Evolutionary conservation across 2,113 vertebrate genomes (phyloP).

Genomic region (Nanorana parkeri): DNA sequence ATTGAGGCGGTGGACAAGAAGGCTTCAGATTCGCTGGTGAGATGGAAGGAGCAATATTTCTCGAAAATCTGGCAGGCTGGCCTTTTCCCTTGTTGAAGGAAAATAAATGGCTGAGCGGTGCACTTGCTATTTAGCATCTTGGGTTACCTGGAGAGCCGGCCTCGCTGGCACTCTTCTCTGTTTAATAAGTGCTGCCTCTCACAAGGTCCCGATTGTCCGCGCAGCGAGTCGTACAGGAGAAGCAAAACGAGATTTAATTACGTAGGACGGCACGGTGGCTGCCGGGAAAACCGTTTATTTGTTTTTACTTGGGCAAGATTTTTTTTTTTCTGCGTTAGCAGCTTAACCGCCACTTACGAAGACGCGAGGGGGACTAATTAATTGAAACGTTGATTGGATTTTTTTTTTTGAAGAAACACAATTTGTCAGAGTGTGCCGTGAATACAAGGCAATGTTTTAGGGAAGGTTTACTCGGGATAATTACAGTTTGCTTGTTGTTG

Average conservation of each 20-base stretch:
- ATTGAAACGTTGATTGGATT: slow-evolving; percentile 57
- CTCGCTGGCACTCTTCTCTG: slow-evolving; percentile 73
- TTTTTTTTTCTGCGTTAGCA: slow-evolving; percentile 67
- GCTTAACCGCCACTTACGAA: slow-evolving; percentile 63
- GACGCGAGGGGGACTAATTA: slow-evolving; percentile 73
- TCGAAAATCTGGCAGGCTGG: slow-evolving; percentile 53
- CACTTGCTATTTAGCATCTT: slow-evolving; percentile 69
- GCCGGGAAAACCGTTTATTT: slow-evolving; percentile 80
- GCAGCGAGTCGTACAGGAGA: slow-evolving; percentile 67
- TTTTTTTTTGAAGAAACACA: neutral
- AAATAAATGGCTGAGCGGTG: slow-evolving; percentile 64
- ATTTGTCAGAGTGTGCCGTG: neutral
- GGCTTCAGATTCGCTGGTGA: slow-evolving; percentile 70
- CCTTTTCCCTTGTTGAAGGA: slow-evolving; percentile 44
- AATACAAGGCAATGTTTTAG: neutral
- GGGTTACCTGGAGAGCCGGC: slow-evolving; percentile 71
- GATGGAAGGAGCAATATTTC: slow-evolving; percentile 64
- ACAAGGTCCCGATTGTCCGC: slow-evolving; percentile 79
- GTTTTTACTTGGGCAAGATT: slow-evolving; percentile 77
- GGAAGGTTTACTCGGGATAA: neutral
- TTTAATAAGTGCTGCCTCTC: slow-evolving; percentile 73
- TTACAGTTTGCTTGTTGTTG: neutral
- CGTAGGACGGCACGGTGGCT: slow-evolving; percentile 77
- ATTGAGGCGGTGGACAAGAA: slow-evolving; percentile 65
- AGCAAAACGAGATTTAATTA: slow-evolving; percentile 83